These are phyloP conservation scores for Neomorphus geoffroyi DNA, from an alignment of 2,797 vertebrate genomes.

Conservation along the genomic window DNA sequence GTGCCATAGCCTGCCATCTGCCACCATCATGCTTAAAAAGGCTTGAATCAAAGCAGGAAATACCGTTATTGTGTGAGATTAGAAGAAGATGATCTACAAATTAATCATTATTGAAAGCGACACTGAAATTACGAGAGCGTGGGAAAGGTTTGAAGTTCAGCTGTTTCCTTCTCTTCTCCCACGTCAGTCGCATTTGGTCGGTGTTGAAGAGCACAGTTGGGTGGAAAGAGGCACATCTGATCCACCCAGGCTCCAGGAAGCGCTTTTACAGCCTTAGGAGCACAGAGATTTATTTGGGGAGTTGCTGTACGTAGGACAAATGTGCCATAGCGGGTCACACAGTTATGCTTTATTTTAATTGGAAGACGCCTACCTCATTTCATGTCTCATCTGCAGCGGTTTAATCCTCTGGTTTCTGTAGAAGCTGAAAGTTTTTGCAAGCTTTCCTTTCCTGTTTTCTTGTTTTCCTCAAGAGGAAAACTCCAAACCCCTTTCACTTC, in stretches of 20 bases:
- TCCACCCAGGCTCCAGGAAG: not conserved
- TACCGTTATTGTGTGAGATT: not conserved
- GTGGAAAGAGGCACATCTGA: not conserved
- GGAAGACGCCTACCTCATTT: conserved; percentile 18
- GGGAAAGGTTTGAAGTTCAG: conserved; percentile 27
- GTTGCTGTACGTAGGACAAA: not conserved
- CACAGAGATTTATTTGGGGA: not conserved
- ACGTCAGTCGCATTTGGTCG: not conserved
- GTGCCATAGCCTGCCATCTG: conserved; percentile 49
- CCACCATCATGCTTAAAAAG: conserved; percentile 24
- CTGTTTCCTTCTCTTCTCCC: not conserved
- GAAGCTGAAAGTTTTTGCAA: not conserved
- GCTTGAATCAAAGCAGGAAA: conserved; percentile 42
- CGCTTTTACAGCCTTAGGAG: not conserved
- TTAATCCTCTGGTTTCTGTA: not conserved
- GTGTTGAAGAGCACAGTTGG: not conserved
- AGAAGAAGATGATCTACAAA: conserved; percentile 11
- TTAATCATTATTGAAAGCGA: not conserved
- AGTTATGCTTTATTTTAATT: conserved; percentile 20
- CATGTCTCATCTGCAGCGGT: not conserved
- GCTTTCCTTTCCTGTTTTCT: not conserved
- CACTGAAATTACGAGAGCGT: not conserved
- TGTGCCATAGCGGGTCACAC: not conserved
- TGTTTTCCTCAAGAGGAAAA: not conserved
- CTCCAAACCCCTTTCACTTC: not conserved